A percentile compares a stretch with the other conserved stretches of the same genome.
Evolutionary conservation across 2,888 invertebrate species (phyloP).

Genomic region (Trissolcus brochymenae): DNA sequence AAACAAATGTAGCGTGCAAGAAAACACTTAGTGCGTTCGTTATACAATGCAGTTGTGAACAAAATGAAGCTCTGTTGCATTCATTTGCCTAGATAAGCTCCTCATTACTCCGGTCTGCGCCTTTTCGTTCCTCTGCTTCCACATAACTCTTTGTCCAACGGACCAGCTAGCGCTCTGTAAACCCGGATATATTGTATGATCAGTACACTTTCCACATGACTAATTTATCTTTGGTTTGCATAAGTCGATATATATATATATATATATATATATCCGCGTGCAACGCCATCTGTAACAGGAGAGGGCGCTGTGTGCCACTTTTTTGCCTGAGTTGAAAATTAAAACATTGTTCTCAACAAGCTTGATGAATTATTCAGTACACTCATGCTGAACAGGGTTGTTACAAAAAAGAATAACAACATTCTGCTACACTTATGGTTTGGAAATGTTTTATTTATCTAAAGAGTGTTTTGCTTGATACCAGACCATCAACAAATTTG

Average conservation of each 20-base stretch:
- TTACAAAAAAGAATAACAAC: too few species aligned
- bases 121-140: slow-evolving; percentile 28
- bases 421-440: too few species aligned
- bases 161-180: slow-evolving; percentile 28
- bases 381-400: too few species aligned
- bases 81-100: slow-evolving; percentile 73
- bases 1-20: slow-evolving; percentile 66
- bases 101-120: slow-evolving; percentile 56
- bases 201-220: slow-evolving; percentile 44
- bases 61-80: slow-evolving; percentile 72
- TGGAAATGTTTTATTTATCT: not conserved
- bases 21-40: slow-evolving; percentile 70
- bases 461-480: not conserved
- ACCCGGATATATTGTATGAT: slow-evolving; percentile 45
- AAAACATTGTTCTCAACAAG: too few species aligned
- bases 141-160: slow-evolving; percentile 49
- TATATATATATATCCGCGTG: not conserved
- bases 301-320: not conserved
- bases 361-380: too few species aligned
- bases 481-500: not conserved
- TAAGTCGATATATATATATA: slow-evolving; percentile 43
- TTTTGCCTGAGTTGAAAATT: too few species aligned
- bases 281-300: not conserved
- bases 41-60: slow-evolving; percentile 70
- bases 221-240: slow-evolving; percentile 41